These are phyloP conservation scores for Gymnothorax javanicus DNA, from an alignment of 2,797 vertebrate genomes.

Conservation along the genomic window DNA sequence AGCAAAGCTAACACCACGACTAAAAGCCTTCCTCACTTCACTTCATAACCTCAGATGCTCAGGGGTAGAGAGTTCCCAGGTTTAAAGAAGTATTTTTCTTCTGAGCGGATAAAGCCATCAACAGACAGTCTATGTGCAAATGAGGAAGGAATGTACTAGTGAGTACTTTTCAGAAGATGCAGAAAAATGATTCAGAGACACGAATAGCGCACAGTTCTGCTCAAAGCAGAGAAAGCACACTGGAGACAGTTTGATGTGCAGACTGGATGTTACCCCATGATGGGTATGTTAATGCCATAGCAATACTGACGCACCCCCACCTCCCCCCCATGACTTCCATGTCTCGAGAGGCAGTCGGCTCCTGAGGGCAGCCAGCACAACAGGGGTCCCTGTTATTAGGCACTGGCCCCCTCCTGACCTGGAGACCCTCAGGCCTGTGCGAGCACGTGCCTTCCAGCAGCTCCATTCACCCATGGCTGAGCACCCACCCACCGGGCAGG, in stretches of 20 bases:
- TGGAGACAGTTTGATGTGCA: background rate
- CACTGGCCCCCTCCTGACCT: background rate
- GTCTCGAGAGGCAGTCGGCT: background rate
- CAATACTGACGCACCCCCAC: background rate
- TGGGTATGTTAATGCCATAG: background rate
- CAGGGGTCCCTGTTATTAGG: background rate
- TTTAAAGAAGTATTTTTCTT: background rate
- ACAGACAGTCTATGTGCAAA: background rate
- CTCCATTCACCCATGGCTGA: background rate
- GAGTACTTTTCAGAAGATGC: background rate
- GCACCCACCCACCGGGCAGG: background rate
- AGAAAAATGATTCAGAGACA: background rate
- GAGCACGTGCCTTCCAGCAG: constrained; percentile 4
- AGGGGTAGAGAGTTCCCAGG: background rate
- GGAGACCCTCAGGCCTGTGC: background rate
- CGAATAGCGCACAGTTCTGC: background rate
- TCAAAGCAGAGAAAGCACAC: background rate
- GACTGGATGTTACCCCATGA: background rate
- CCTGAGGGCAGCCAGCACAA: background rate
- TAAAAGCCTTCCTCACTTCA: background rate
- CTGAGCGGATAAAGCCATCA: background rate
- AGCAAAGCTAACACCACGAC: background rate
- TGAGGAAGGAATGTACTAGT: background rate
- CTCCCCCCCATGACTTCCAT: no score
- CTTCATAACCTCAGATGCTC: background rate